Conservation (phyloP, 2,888 invertebrate species). For the Trachelus tabidus region DNA sequence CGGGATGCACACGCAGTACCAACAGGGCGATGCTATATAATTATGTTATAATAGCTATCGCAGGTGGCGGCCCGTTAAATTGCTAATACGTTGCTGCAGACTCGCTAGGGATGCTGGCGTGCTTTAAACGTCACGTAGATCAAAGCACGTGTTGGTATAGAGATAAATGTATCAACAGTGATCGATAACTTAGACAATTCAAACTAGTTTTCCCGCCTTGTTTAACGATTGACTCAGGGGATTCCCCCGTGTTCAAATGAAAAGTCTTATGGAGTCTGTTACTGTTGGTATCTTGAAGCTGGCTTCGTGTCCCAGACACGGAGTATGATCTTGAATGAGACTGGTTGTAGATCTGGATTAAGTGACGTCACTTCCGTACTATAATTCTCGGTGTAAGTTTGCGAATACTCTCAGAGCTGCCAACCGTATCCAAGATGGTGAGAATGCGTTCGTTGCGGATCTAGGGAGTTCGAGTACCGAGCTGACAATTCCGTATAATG, state of each 20-base stretch:
- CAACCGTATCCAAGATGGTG: background rate
- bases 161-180: background rate
- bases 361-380: background rate
- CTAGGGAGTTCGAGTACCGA: background rate
- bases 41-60: constrained; percentile 55
- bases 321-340: background rate
- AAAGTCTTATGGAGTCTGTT: background rate
- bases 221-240: background rate
- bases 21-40: constrained; percentile 38
- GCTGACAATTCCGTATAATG: constrained; percentile 1
- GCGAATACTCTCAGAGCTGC: background rate
- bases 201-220: background rate
- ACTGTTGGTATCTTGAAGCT: background rate
- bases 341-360: background rate
- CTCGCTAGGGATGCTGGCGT: background rate
- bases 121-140: background rate
- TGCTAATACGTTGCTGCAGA: constrained; percentile 48
- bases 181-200: background rate
- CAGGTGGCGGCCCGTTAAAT: constrained; percentile 57
- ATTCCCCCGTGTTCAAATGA: background rate
- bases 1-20: constrained; percentile 16
- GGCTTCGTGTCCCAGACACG: background rate
- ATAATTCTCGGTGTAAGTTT: background rate
- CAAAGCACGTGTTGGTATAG: background rate
- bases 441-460: background rate